These are phyloP conservation scores for Aplodontia rufa DNA, from an alignment of 2,113 vertebrate genomes.

Conservation along the genomic window DNA sequence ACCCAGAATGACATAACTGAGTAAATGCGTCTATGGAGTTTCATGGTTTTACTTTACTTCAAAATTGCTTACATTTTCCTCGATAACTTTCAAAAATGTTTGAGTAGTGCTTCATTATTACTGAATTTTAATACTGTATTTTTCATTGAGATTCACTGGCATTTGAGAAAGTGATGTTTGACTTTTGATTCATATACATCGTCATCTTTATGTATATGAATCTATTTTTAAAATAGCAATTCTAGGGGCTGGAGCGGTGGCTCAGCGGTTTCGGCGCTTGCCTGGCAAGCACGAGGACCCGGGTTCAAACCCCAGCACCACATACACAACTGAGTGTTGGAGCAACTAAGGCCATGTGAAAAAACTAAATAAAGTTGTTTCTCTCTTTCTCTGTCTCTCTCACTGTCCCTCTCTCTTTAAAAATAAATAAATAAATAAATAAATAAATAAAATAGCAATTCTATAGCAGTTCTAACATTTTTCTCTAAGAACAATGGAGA, in stretches of 20 bases:
- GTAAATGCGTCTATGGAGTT: neutral
- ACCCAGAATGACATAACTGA: neutral
- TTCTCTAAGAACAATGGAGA: slow-evolving; percentile 57
- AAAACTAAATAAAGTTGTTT: too few species aligned
- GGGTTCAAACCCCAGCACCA: too few species aligned
- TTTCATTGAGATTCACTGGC: slow-evolving; percentile 38
- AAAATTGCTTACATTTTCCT: neutral
- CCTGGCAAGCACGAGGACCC: too few species aligned
- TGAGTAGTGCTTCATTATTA: slow-evolving; percentile 18
- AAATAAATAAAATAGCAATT: slow-evolving; percentile 62
- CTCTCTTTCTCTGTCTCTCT: too few species aligned
- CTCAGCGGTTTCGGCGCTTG: too few species aligned
- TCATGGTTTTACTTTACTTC: neutral
- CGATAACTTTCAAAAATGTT: neutral
- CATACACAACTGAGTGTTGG: too few species aligned
- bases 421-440: too few species aligned
- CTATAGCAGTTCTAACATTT: slow-evolving; percentile 46
- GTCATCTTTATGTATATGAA: neutral
- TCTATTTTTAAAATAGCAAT: slow-evolving; percentile 63
- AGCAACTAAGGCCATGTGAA: too few species aligned
- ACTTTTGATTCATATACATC: neutral
- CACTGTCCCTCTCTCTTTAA: too few species aligned
- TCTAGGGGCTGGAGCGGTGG: too few species aligned
- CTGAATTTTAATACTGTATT: neutral
- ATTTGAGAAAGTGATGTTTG: slow-evolving; percentile 44